Evolutionary conservation across 1,140 invertebrate genomes (phyloP), one percentile per base, ranked within the genome.

Genomic region (Tetramorium parvispinum): DNA sequence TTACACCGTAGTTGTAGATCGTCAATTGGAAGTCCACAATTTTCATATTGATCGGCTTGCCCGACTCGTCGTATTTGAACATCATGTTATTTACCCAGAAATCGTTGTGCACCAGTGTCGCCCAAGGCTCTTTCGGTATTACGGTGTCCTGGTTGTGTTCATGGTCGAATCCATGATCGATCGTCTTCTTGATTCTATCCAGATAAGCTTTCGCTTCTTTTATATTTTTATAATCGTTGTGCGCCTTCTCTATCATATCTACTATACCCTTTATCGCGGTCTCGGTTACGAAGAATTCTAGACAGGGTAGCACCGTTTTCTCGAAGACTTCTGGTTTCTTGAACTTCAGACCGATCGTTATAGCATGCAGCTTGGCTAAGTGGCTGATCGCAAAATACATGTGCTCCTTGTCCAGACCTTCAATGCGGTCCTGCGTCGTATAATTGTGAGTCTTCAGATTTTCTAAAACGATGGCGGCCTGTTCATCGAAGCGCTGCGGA

Each of bases 71-170:
- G n/a, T 94, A 93, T 18, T 91, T 91, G 66, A 95, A 95, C 95
- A 97, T 95, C 87, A 97, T 96, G 88, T 97, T 97, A 89, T 97
- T 97, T 1, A 96, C 95, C 97, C 97, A 97, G 73, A 96, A 95
- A 90, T 97, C 97, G 11, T 95, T 95, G 82, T 97, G 97, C 0
- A 95, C 93, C 24, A 96, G 91, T 0, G 96, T 96, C 2, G 91
- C 93, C 93, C 95, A 97, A 0, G 93, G 92, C 57, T 95, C 93
- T 37, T 92, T 89, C 3, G 92, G 86, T 27, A 88, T 70, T 46
- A 43, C 21, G 43, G 3, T 32, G 32, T 32, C 3, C 32, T 32
- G 27, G 27, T n/a, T n/a, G n/a, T 32, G 32, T 32, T 40, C 0
- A 8, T 78, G n/a, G 1, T 37, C 18, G 24, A 24, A 21, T 10